phyloP scores from a whole-genome alignment of 2,888 invertebrate genomes.

The Xanthia togata region DNA sequence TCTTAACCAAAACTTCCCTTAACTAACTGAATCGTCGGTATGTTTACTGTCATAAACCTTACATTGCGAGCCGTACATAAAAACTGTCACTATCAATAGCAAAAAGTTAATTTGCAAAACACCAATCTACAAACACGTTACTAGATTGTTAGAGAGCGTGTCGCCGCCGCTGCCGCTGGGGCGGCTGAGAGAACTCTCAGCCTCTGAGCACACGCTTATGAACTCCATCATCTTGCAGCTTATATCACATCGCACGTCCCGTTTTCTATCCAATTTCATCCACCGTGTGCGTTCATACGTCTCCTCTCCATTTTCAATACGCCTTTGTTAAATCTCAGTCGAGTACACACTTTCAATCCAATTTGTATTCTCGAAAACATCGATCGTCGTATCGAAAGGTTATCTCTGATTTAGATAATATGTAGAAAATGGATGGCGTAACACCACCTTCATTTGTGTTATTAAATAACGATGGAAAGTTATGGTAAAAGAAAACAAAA shows the following conservation, averaged over 20 bases:
- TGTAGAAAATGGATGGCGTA: constrained; percentile 6
- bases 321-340: constrained; percentile 44
- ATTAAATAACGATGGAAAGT: constrained; percentile 4
- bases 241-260: constrained; percentile 37
- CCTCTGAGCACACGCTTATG: constrained; percentile 33
- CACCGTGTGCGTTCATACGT: constrained; percentile 38
- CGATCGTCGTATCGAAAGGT: constrained; percentile 10
- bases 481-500: not conserved
- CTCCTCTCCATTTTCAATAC: constrained; percentile 36
- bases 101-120: constrained; percentile 16
- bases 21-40: not conserved
- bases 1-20: not conserved
- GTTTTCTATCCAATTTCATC: constrained; percentile 52
- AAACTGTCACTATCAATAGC: too few relatives aligned
- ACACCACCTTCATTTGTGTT: not conserved
- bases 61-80: not conserved
- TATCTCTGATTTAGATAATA: constrained; percentile 19
- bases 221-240: constrained; percentile 48
- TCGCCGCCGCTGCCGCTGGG: not conserved
- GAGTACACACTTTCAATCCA: constrained; percentile 42
- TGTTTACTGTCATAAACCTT: not conserved
- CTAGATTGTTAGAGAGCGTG: constrained; percentile 5
- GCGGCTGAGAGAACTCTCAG: constrained; percentile 16
- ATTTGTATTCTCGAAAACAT: constrained; percentile 44
- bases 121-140: constrained; percentile 4